Conservation (phyloP, 2,797 vertebrate species). For the Pelodytes ibericus region DNA sequence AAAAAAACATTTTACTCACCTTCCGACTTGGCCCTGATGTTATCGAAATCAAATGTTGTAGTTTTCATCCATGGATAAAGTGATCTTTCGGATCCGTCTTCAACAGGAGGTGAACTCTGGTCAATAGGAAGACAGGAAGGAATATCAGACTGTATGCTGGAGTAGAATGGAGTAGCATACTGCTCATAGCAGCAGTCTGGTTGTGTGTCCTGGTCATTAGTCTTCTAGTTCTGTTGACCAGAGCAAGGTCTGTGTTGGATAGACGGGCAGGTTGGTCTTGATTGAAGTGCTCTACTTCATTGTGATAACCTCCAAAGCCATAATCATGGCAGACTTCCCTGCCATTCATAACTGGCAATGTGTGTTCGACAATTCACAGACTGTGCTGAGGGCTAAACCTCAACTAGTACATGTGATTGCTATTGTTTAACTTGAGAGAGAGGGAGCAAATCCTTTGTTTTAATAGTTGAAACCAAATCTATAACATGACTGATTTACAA, state of each 20-base stretch:
- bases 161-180: slow-evolving; percentile 47
- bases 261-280: slow-evolving; percentile 42
- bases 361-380: neutral
- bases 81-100: neutral
- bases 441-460: neutral
- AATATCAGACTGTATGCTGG: neutral
- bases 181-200: slow-evolving; percentile 27
- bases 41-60: neutral
- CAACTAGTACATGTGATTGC: neutral
- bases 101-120: neutral
- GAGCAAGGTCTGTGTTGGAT: neutral
- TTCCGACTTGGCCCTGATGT: neutral
- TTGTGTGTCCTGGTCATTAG: slow-evolving; percentile 34
- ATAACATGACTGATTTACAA: neutral
- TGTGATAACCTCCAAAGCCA: slow-evolving; percentile 42
- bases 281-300: slow-evolving; percentile 28
- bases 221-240: slow-evolving; percentile 54
- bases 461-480: neutral
- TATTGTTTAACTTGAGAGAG: neutral
- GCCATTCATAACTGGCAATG: slow-evolving; percentile 56
- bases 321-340: slow-evolving; percentile 54
- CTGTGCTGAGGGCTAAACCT: neutral
- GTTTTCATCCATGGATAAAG: slow-evolving; percentile 2
- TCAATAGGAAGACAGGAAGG: neutral
- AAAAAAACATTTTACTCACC: neutral